Conservation (phyloP, 2,888 invertebrate genomes). For the Miltochrista miniata region DNA sequence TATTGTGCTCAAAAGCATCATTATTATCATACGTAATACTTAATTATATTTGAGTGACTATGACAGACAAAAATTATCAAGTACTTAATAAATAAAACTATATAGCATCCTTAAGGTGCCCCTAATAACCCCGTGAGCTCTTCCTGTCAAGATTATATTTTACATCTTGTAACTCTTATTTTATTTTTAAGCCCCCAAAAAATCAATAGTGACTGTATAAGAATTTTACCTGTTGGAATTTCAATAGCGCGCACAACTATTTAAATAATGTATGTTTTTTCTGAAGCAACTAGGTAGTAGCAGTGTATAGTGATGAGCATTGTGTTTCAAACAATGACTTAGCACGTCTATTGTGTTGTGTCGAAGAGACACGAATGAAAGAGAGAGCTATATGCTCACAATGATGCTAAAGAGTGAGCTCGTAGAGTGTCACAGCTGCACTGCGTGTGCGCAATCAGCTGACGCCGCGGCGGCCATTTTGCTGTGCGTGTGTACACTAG, state of each 20-base stretch:
- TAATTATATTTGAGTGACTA: too few species aligned
- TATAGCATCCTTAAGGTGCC: too few species aligned
- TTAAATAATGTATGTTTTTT: constrained; percentile 27
- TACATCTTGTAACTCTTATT: background rate
- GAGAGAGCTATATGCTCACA: constrained; percentile 64
- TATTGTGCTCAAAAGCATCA: too few species aligned
- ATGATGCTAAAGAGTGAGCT: constrained; percentile 35
- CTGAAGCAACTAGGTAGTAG: constrained; percentile 37
- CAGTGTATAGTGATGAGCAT: constrained; percentile 42
- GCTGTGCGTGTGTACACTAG: constrained; percentile 68
- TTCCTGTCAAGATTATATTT: too few species aligned
- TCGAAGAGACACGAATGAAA: constrained; percentile 57
- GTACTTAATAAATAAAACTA: too few species aligned
- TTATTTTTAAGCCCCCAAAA: background rate
- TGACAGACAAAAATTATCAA: too few species aligned
- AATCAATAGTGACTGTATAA: background rate
- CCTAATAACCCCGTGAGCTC: too few species aligned
- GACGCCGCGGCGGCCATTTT: constrained; percentile 79
- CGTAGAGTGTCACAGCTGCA: constrained; percentile 62
- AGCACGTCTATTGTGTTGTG: constrained; percentile 61
- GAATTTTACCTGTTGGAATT: constrained; percentile 14
- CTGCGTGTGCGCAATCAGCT: constrained; percentile 80
- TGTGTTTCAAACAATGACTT: constrained; percentile 66
- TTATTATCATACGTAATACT: too few species aligned
- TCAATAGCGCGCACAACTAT: constrained; percentile 26